Base-by-base conservation (phyloP, 2,113 vertebrate genomes). In the Callionymus lyra region DNA sequence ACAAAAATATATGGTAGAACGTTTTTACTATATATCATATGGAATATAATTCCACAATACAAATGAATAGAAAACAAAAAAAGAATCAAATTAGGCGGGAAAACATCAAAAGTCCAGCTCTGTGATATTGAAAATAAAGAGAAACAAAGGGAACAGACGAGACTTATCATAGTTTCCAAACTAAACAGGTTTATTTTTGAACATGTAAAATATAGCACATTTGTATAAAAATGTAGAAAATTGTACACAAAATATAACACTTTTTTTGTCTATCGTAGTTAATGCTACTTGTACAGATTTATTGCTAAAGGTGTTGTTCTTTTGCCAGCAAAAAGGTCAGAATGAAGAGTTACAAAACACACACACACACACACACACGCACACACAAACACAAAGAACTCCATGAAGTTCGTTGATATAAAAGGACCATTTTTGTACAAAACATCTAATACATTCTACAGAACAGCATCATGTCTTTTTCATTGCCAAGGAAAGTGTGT, bases 161-260 rank as follows among this genome's bases (percentile, higher is more conserved):
- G 21, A 27, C 21, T 27, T 8, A 8, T 27, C 50, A 68, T 81
- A 56, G 70, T 77, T 80, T 67, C 65, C 79, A 83, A 78, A 77
- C 76, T 69, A 69, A 80, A 73, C 71, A 79, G 43, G 50, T 86
- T 86, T 87, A 87, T 86, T 87, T 68, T 81, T 82, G 76, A 80
- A 85, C 75, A 76, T 74, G 81, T 82, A 82, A 82, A 85, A 86
- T 87, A 87, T 84, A 87, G 74, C 80, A 85, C 81, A 82, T 86
- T 84, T 85, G 79, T 85, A 87, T 82, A 85, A 87, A 87, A 85
- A 85, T 80, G 80, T 86, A 85, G 77, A 85, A 86, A 84, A 87
- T 73, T 78, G 68, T 86, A 84, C 81, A 77, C 71, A 86, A 87
- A 85, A 85, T 85, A 86, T 82, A 86, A 80, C 80, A 84, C 80